A percentile compares a stretch with the other conserved stretches of the same genome.
These are phyloP conservation scores for Macaca fascicularis DNA, from an alignment of 2,113 vertebrate species.

Conservation along the genomic window T2T-MFA8v1.1 NC_088375.1:40420001-40420500, in stretches of 20 bases:
- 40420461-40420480: background rate
- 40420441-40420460: background rate
- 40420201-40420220: background rate
- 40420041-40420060: accelerated
- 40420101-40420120: background rate
- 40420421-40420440: background rate
- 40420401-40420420: background rate
- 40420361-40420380: background rate
- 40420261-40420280: background rate
- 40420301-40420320: background rate
- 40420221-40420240: background rate
- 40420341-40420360: background rate
- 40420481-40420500: background rate
- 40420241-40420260: background rate
- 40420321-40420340: background rate
- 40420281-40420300: background rate
- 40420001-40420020: background rate
- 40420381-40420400: background rate
- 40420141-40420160: background rate
- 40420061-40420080: background rate
- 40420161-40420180: background rate
- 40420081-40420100: background rate
- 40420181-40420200: background rate
- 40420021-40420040: background rate
- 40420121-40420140: background rate